Base-by-base conservation (phyloP, 2,888 invertebrate genomes). In the Eucera pruinosa region DNA sequence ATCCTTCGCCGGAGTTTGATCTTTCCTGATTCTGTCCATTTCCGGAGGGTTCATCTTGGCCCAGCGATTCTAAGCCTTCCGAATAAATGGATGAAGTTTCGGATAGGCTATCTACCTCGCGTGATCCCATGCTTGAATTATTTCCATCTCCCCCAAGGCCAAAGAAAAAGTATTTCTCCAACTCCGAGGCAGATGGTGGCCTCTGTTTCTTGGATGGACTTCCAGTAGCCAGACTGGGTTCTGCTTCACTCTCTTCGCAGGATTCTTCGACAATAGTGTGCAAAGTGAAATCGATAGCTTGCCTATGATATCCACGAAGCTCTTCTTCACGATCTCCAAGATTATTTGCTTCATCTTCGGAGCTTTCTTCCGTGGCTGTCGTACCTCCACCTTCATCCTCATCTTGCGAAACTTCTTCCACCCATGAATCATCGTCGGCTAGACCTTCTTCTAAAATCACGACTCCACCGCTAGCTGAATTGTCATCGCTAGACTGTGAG, bases 251-350 rank as follows among this genome's bases (percentile, higher is more conserved):
- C 92, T 98, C 98, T 93, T 98, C 98, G 92, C 98, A 98, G 88
- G 97, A 97, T 93, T 98, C 98, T 93, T 98, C 98, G 33, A 97
- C 96, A 85, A 98, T 98, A 0, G 98, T 98, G 90, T 98, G 98
- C 80, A 98, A 93, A 1, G 97, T 97, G 90, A 97, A 97, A 93
- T 98, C 97, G 88, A 97, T 95, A 0, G 96, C 95, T 69, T 96
- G 95, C 64, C 97, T 95, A 90, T 97, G 96, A 90, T 97, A 97
- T n/a, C 95, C 96, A 4, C 97, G 94, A 52, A 97, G 94, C 80
- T 97, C 97, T 78, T 97, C 97, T 87, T 97, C 96, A 5, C 97
- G 94, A 87, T 97, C 96, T 15, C 89, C 90, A 15, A 89, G 83
- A 23, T 90, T 88, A 52, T 90, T 92, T 0, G 90, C 87, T 89